A percentile compares a stretch with the other conserved stretches of the same genome.
These are phyloP conservation scores for Pangasius krempfi DNA, from an alignment of 2,797 vertebrate genomes.

Conservation along the genomic window DNA sequence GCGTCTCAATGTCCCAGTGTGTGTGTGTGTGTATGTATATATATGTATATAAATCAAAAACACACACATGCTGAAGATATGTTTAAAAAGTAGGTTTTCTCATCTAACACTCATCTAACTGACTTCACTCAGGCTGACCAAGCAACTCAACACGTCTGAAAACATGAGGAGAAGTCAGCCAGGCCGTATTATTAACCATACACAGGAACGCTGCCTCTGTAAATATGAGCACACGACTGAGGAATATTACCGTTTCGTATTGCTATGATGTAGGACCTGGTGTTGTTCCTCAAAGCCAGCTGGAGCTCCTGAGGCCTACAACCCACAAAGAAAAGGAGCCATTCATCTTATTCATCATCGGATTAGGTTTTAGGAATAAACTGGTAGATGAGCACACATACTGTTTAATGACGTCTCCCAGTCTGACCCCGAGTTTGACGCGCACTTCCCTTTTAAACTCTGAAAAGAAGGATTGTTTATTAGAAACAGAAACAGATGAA, in stretches of 20 bases:
- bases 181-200: no score
- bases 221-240: not conserved
- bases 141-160: no score
- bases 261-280: slow-evolving; percentile 70
- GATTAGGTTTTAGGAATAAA: not conserved
- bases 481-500: not conserved
- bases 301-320: slow-evolving; percentile 71
- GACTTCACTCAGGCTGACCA: no score
- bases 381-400: slow-evolving; percentile 5
- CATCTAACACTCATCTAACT: no score
- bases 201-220: not conserved
- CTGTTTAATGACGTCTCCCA: slow-evolving; percentile 72
- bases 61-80: no score
- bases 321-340: slow-evolving; percentile 1
- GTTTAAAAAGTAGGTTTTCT: no score
- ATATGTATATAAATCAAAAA: no score
- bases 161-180: no score
- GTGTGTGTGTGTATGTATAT: no score
- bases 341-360: not conserved
- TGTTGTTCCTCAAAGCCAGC: slow-evolving; percentile 67
- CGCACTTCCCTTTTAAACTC: slow-evolving; percentile 65
- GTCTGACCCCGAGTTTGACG: slow-evolving; percentile 73
- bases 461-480: slow-evolving; percentile 44
- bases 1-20: no score
- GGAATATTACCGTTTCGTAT: slow-evolving; percentile 66